Base-by-base conservation (phyloP, 2,888 invertebrate species). In the Portevinia maculata region DNA sequence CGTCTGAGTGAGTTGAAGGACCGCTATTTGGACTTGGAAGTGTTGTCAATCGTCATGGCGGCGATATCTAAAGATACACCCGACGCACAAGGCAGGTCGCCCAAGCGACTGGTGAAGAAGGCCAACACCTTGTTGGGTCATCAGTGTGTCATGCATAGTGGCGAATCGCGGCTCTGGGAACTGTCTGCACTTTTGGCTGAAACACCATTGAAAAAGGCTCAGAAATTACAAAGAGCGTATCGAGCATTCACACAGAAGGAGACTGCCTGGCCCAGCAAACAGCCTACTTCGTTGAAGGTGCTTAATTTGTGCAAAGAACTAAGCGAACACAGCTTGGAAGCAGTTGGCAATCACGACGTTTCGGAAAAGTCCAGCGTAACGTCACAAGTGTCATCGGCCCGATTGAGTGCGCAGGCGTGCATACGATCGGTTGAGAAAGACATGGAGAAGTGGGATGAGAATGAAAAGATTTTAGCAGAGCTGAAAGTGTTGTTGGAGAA, bases 1-100 rank as follows among this genome's bases (percentile, higher is more conserved):
- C 93, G 97, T 19, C 91, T 99, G 52, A 91, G 98, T 32, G 98
- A 99, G 88, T 90, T 99, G n/a, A 95, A 95, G 88, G 93, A 93
- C 62, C 95, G 95, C 87, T 96, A 95, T 88, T 91, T 95, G 0
- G 98, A 98, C 88, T 88, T 93, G 0, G 94, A 96, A 90, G 94
- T 98, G 19, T 91, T 98, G 13, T 91, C 92, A 21, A 93, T 97
- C 59, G 90, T 98, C 9, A 94, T 95, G 0, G 93, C 92, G 67
- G 95, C 95, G 13, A 93, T 97, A 41, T 89, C 93, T 1, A 92
- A 94, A 44, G 92, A 95, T 83, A 89, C 92, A 28, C 91, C 91
- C 6, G 96, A 96, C 88, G 93, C 93, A 11, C 92, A 93, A 5
- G 93, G 93, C 0, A 90, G 92, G 76, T 90, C 92, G 19, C 89